These are phyloP conservation scores for Meta bourneti DNA, from an alignment of 2,888 invertebrate species.

Conservation along the genomic window DNA sequence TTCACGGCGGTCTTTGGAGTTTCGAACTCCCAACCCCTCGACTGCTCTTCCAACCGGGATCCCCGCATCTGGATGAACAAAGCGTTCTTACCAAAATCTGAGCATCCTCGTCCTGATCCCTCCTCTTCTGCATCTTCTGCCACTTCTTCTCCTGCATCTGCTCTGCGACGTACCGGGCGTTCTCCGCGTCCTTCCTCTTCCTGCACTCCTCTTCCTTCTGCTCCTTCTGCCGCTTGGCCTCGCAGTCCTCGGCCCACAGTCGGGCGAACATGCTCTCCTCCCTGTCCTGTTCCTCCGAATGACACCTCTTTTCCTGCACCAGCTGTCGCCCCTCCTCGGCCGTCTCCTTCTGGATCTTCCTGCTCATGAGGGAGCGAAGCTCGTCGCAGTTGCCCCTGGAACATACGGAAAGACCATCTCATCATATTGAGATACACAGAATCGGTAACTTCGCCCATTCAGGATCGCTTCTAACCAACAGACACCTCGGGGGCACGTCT, in stretches of 20 bases:
- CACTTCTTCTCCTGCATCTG: conserved; percentile 45
- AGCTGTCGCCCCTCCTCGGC: conserved; percentile 35
- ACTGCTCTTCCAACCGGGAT: no score
- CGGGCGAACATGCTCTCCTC: conserved; percentile 45
- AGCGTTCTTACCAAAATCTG: conserved; percentile 46
- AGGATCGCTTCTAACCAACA: no score
- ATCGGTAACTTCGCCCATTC: no score
- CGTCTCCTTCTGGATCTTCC: conserved; percentile 12
- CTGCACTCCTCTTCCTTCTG: conserved; percentile 33
- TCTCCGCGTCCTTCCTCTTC: conserved; percentile 3
- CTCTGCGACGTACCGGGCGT: background rate
- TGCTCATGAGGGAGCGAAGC: conserved; percentile 35
- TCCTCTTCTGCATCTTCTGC: conserved; percentile 3
- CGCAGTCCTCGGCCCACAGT: conserved; percentile 36
- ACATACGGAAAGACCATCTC: background rate
- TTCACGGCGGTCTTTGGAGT: no score
- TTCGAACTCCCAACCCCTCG: no score
- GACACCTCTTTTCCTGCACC: background rate
- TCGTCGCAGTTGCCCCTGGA: conserved; percentile 68
- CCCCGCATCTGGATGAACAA: no score
- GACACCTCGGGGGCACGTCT: no score
- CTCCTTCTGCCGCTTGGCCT: conserved; percentile 46
- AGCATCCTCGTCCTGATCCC: conserved; percentile 48
- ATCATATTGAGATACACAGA: background rate
- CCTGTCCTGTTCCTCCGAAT: background rate